Evolutionary conservation across 2,888 invertebrate species (phyloP).

Genomic region (Psylliodes chrysocephalus): DNA sequence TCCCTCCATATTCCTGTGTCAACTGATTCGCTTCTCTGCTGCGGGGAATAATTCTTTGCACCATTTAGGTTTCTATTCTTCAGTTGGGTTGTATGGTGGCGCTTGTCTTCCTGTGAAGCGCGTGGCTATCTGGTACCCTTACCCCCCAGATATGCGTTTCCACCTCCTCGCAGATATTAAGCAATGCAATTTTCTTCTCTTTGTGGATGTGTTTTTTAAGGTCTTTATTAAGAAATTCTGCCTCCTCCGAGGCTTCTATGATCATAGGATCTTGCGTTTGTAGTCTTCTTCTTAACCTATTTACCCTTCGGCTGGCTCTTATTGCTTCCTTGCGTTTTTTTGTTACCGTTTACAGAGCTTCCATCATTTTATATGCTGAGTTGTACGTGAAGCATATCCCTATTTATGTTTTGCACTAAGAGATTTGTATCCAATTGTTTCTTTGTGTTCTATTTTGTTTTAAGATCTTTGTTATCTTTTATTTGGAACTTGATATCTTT

Average conservation of each 20-base stretch:
- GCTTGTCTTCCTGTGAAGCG: background rate
- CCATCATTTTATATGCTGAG: no score
- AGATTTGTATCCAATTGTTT: no score
- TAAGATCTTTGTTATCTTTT: background rate
- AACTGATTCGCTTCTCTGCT: background rate
- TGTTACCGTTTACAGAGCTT: no score
- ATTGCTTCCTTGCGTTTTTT: conserved; percentile 1
- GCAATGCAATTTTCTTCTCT: background rate
- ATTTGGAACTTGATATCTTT: background rate
- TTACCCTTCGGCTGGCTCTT: background rate
- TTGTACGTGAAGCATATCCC: background rate
- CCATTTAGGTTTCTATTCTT: background rate
- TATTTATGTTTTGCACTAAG: background rate
- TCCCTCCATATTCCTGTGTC: background rate
- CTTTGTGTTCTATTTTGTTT: background rate
- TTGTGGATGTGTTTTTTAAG: background rate
- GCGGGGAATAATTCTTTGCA: conserved; percentile 10
- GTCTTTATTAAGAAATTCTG: no score
- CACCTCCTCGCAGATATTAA: conserved; percentile 7
- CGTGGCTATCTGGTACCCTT: conserved; percentile 17
- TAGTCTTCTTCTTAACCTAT: background rate
- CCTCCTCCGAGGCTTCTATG: no score
- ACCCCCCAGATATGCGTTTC: conserved; percentile 25
- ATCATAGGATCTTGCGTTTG: background rate
- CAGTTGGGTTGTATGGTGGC: background rate